phyloP scores from a whole-genome alignment of 1,140 invertebrate genomes.

The Diorhabda sublineata region DNA sequence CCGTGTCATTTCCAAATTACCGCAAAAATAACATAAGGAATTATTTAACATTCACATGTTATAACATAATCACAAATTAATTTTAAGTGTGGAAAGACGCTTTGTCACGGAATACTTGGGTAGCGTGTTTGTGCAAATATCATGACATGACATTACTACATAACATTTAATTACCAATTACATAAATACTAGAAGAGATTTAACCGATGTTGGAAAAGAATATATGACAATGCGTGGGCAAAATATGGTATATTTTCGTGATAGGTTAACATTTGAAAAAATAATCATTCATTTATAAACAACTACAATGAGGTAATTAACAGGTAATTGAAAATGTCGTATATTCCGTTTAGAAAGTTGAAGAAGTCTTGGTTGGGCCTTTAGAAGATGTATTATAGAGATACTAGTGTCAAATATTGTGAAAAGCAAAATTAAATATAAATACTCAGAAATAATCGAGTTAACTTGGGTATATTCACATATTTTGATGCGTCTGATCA shows the following conservation, averaged over 20 bases:
- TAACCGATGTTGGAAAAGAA: not conserved
- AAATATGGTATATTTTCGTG: not conserved
- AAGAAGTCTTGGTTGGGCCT: too few species aligned
- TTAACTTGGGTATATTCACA: too few species aligned
- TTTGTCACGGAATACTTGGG: not conserved
- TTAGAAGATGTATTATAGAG: too few species aligned
- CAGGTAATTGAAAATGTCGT: too few species aligned
- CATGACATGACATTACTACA: conserved; percentile 1
- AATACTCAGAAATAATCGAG: too few species aligned
- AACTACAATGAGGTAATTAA: too few species aligned
- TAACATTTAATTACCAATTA: not conserved
- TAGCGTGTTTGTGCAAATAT: not conserved
- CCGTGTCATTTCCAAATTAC: too few species aligned
- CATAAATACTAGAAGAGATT: not conserved
- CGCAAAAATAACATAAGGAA: not conserved
- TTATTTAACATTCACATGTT: not conserved
- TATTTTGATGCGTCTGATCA: too few species aligned
- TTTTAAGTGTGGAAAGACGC: not conserved
- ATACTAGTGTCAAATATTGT: too few species aligned
- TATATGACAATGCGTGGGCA: not conserved
- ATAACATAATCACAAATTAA: conserved; percentile 1
- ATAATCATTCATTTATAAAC: too few species aligned
- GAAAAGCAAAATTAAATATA: too few species aligned
- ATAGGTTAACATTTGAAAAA: not conserved
- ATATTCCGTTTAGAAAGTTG: too few species aligned